Conservation (phyloP, 2,113 vertebrate species). For the Okapia johnstoni region DNA sequence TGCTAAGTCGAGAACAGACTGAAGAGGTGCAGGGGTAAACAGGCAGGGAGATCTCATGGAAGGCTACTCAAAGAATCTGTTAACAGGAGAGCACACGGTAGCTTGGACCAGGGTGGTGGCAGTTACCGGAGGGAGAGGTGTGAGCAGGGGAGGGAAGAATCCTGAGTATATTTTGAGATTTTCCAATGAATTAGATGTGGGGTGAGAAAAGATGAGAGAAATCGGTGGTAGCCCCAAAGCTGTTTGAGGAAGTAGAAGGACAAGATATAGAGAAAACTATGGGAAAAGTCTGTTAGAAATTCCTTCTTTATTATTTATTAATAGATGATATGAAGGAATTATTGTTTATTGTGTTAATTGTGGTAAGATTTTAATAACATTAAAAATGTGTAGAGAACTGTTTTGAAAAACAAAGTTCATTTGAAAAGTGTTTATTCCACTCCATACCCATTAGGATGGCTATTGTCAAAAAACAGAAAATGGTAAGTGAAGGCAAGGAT, state of each 20-base stretch:
- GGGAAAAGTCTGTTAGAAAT: not conserved
- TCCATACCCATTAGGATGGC: not conserved
- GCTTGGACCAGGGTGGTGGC: not conserved
- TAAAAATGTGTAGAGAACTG: not conserved
- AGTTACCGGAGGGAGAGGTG: not conserved
- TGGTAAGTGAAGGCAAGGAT: not conserved
- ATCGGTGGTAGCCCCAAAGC: not conserved
- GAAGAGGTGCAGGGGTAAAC: not conserved
- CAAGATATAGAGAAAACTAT: not conserved
- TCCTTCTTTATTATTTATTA: not conserved
- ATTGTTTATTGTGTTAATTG: not conserved
- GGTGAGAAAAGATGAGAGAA: not conserved
- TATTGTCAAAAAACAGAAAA: not conserved
- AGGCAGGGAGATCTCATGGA: not conserved
- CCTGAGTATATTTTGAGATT: not conserved
- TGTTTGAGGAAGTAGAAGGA: not conserved
- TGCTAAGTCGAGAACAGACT: not conserved
- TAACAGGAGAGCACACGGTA: not conserved
- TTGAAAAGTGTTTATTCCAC: not conserved
- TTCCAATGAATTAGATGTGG: not conserved
- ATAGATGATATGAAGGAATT: not conserved
- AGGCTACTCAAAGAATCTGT: not conserved
- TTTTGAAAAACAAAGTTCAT: not conserved
- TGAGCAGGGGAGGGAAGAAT: too few species aligned
- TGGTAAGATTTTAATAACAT: not conserved